Base-by-base conservation (phyloP, 2,888 invertebrate genomes). In the Tuberolachnus salignus region DNA sequence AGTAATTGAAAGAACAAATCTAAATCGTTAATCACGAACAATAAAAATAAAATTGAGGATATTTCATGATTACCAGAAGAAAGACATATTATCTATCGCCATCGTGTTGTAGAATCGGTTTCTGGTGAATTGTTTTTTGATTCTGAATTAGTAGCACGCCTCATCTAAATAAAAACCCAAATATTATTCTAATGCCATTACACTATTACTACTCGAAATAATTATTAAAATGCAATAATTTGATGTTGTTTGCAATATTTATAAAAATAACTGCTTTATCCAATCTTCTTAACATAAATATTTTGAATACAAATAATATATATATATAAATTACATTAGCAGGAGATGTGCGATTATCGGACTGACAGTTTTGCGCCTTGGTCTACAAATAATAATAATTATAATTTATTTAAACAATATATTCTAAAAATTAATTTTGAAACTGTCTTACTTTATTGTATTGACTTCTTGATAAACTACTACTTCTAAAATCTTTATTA, bases 381-480 rank as follows among this genome's bases (percentile, higher is more conserved):
- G 14, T 53, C 53, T 74, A 55, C 6, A 74, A 64, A 74, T 13
- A 74, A 53, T 26, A 55, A 55, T 70, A 16, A 63, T 53, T 23
- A 66, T 23, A 14, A 2, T 3, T 21, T 46, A 13, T n/a, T 9
- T 13, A 11, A 53, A 9, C 14, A 19, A 46, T 70, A 21, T 19
- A 10, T 21, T 21, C 46, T n/a, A n/a, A 13, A 16, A 8, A 21
- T 13, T 16, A 21, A 19, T 63, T 44, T 44, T 1, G 64, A 57
- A 66, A 21, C 13, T 14, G 49, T 66, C 42, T 42, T 69, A 78
- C 78, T 23, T 78, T 66, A 57, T 67, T 75, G 34, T 57, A 69
- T 46, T 78, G 67, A 19, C 69, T 78, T 51, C 78, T 57, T 42
- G 78, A 61, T 69, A 69, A 78, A 78, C 67, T 78, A 78, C 69